Conservation (phyloP, 2,797 vertebrate genomes). For the Spinus pinus region DNA sequence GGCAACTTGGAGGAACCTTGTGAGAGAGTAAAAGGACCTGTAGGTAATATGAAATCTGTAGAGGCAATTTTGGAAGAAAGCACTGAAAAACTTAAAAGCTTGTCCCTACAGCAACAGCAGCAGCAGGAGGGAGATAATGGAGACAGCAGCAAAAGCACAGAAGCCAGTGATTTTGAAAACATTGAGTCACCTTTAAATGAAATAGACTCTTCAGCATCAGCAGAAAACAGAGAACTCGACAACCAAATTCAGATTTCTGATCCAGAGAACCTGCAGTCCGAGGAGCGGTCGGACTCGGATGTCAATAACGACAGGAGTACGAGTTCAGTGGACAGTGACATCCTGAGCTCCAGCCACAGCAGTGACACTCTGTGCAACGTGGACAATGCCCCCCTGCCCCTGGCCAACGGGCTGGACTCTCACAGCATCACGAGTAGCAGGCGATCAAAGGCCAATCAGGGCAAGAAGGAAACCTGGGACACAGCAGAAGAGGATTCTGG, state of each 20-base stretch:
- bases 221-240: slow-evolving; percentile 90
- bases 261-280: slow-evolving; percentile 86
- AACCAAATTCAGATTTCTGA: slow-evolving; percentile 88
- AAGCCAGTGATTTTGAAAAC: slow-evolving; percentile 94
- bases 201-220: slow-evolving; percentile 83
- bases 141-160: slow-evolving; percentile 95
- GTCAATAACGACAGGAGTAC: slow-evolving; percentile 98
- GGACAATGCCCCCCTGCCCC: slow-evolving; percentile 86
- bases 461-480: slow-evolving; percentile 98
- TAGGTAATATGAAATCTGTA: slow-evolving; percentile 85
- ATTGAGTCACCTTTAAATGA: slow-evolving; percentile 92
- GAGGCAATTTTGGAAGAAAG: slow-evolving; percentile 98
- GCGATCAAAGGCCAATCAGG: slow-evolving; percentile 95
- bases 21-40: slow-evolving; percentile 81
- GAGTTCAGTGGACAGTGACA: slow-evolving; percentile 98
- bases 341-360: slow-evolving; percentile 98
- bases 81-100: slow-evolving; percentile 95
- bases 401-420: slow-evolving; percentile 95
- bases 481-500: slow-evolving; percentile 98
- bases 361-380: slow-evolving; percentile 98
- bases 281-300: slow-evolving; percentile 96
- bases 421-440: slow-evolving; percentile 98
- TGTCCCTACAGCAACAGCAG: slow-evolving; percentile 84
- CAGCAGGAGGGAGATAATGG: slow-evolving; percentile 87
- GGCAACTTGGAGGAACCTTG: slow-evolving; percentile 80